phyloP scores from a whole-genome alignment of 2,888 invertebrate species.

The Thera obeliscata region DNA sequence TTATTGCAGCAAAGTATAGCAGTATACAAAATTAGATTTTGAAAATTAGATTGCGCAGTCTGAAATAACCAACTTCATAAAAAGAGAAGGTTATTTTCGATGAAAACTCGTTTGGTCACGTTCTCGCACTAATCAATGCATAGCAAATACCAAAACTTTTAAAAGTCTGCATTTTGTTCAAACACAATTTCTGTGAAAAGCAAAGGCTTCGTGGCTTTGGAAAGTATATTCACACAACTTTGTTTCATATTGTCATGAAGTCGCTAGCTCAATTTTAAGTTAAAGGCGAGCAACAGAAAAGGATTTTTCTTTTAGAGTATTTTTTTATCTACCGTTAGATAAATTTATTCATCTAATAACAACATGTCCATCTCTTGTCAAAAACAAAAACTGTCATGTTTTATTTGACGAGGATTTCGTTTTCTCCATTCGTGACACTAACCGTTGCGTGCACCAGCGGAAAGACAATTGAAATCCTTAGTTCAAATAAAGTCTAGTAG shows the following conservation, averaged over 20 bases:
- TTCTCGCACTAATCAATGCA: conserved; percentile 17
- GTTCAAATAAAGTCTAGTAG: no score
- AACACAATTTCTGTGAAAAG: neutral
- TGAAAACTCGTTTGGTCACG: conserved; percentile 13
- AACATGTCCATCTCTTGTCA: no score
- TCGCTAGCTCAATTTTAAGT: neutral
- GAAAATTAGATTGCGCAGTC: neutral
- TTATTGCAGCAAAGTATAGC: no score
- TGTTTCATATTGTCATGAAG: neutral
- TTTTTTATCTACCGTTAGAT: no score
- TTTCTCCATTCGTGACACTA: no score
- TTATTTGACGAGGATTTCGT: no score
- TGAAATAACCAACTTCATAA: conserved; percentile 3
- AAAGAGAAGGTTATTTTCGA: conserved; percentile 9
- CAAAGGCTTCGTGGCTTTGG: neutral
- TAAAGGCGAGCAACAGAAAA: neutral
- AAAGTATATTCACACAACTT: neutral
- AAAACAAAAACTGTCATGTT: no score
- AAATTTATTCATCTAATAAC: no score
- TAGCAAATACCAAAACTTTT: conserved; percentile 5
- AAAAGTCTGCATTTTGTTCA: conserved; percentile 10
- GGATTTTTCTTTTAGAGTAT: no score
- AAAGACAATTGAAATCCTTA: no score
- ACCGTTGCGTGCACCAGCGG: no score
- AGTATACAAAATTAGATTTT: neutral